Conservation (phyloP, 2,888 invertebrate species). For the Pristionchus exspectatus region DNA sequence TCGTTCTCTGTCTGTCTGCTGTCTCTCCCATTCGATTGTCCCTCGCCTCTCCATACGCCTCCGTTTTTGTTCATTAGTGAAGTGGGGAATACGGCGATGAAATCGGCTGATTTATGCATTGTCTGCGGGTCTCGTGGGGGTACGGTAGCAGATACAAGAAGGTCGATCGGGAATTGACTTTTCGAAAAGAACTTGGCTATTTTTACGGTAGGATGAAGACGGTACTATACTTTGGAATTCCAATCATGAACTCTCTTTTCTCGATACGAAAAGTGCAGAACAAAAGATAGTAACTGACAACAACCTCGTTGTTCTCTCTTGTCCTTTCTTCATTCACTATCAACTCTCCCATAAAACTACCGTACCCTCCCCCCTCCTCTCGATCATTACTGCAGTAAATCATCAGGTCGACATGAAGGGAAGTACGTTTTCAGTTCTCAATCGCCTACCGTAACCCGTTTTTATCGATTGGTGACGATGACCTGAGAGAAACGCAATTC, state of each 20-base stretch:
- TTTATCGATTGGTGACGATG: not conserved
- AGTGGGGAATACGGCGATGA: not conserved
- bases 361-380: not conserved
- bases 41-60: not conserved
- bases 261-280: too few species aligned
- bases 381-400: conserved; percentile 17
- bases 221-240: too few species aligned
- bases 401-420: not conserved
- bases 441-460: not conserved
- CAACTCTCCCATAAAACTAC: conserved; percentile 17
- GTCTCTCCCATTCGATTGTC: conserved; percentile 1
- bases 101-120: not conserved
- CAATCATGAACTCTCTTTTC: too few species aligned
- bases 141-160: not conserved
- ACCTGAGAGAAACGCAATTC: not conserved
- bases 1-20: not conserved
- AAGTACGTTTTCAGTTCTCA: not conserved
- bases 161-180: not conserved
- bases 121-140: not conserved
- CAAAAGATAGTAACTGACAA: too few species aligned
- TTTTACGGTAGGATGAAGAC: too few species aligned
- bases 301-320: not conserved
- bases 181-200: too few species aligned
- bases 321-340: not conserved
- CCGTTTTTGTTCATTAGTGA: conserved; percentile 40